Evolutionary conservation across 2,888 invertebrate genomes (phyloP).

Genomic region (Zelleria hepariella): DNA sequence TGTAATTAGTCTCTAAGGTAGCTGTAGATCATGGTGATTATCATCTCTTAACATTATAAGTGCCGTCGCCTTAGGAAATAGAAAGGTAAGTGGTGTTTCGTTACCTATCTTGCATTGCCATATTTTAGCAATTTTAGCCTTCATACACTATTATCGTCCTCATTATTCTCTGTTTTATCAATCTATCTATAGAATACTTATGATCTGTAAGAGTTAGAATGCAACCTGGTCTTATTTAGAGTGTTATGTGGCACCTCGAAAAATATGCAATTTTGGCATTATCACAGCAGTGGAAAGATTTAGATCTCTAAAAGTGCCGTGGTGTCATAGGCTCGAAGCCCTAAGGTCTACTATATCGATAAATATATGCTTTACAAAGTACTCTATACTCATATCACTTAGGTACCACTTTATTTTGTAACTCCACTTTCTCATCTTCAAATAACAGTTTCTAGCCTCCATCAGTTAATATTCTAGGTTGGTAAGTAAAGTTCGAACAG

Average conservation of each 20-base stretch:
- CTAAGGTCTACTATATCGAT: too few species aligned
- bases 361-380: too few species aligned
- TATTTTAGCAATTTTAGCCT: slow-evolving; percentile 59
- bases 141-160: slow-evolving; percentile 22
- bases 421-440: too few species aligned
- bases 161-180: not conserved
- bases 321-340: not conserved
- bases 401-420: too few species aligned
- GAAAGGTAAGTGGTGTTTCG: slow-evolving; percentile 1
- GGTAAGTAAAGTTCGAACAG: too few species aligned
- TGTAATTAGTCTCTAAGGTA: not conserved
- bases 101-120: slow-evolving; percentile 37
- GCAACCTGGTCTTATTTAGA: not conserved
- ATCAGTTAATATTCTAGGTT: too few species aligned
- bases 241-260: slow-evolving; percentile 6
- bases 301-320: not conserved
- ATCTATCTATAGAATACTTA: not conserved
- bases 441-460: too few species aligned
- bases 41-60: not conserved
- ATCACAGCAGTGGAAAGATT: not conserved
- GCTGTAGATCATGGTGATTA: not conserved
- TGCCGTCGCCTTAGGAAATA: not conserved
- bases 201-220: not conserved
- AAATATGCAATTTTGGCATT: not conserved
- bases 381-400: too few species aligned